These are phyloP conservation scores for Drosophila rubida DNA, from an alignment of 2,888 invertebrate species.

Conservation along the genomic window DNA sequence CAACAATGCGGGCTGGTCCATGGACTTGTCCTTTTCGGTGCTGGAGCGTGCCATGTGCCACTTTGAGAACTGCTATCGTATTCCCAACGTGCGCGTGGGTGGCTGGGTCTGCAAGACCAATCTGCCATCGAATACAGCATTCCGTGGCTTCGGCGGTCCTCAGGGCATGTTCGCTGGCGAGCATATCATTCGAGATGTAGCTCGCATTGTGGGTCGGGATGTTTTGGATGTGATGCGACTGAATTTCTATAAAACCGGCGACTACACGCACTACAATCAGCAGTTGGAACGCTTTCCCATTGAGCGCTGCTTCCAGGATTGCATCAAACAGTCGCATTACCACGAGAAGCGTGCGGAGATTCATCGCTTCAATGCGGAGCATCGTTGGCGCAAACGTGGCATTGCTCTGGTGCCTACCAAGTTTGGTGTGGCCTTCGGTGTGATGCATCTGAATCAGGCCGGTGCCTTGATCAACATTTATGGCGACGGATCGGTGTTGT, in stretches of 20 bases:
- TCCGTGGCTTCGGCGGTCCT: conserved; percentile 96
- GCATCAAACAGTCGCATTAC: conserved; percentile 89
- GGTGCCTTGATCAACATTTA: conserved; percentile 96
- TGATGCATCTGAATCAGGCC: conserved; percentile 91
- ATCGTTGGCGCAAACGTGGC: conserved; percentile 95
- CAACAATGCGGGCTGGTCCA: conserved; percentile 92
- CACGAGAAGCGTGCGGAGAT: conserved; percentile 87
- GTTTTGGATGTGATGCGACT: conserved; percentile 88
- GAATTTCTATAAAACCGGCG: conserved; percentile 93
- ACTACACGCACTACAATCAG: conserved; percentile 92
- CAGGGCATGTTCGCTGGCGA: conserved; percentile 96
- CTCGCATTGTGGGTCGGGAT: conserved; percentile 88
- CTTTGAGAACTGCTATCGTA: conserved; percentile 92
- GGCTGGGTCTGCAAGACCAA: conserved; percentile 94
- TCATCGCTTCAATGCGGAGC: conserved; percentile 90
- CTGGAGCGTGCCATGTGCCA: conserved; percentile 93
- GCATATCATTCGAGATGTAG: conserved; percentile 91
- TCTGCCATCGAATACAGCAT: conserved; percentile 96
- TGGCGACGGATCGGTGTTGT: conserved; percentile 93
- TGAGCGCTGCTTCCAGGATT: conserved; percentile 92
- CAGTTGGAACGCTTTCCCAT: conserved; percentile 90
- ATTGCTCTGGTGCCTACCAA: conserved; percentile 92
- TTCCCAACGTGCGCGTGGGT: conserved; percentile 89
- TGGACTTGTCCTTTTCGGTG: conserved; percentile 92
- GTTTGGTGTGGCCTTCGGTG: conserved; percentile 93